These are phyloP conservation scores for Diuraphis noxia DNA, from an alignment of 1,140 invertebrate species.

Conservation along the genomic window DNA sequence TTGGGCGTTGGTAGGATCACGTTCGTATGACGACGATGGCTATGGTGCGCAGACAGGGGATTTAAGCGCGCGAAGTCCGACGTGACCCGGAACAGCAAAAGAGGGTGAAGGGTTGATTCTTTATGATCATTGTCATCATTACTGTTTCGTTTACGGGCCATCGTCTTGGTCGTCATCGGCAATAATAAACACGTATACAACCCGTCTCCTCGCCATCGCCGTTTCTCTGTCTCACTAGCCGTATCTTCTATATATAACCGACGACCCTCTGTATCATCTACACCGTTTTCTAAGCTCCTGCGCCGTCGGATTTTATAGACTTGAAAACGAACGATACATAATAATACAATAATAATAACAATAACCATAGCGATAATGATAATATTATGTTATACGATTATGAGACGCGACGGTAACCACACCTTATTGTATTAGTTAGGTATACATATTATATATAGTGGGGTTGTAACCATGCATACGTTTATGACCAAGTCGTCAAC, in stretches of 20 bases:
- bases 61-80: neutral
- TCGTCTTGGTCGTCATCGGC: neutral
- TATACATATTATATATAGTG: neutral
- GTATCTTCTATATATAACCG: neutral
- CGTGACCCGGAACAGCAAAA: neutral
- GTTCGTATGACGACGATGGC: neutral
- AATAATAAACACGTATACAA: constrained; percentile 39
- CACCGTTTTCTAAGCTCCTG: neutral
- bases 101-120: constrained; percentile 16
- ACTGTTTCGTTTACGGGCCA: constrained; percentile 31
- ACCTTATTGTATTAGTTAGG: neutral
- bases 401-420: neutral
- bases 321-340: neutral
- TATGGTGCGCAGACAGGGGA: neutral
- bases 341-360: too few species aligned
- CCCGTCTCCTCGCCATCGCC: neutral
- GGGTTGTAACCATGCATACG: neutral
- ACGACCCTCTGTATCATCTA: neutral
- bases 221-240: neutral
- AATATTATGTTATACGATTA: neutral
- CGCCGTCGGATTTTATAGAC: neutral
- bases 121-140: constrained; percentile 44
- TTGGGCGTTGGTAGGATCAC: neutral
- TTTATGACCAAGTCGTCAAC: neutral
- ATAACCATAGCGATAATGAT: neutral